These are phyloP conservation scores for Parnassius orleans DNA, from an alignment of 2,888 invertebrate genomes.

Conservation along the genomic window DNA sequence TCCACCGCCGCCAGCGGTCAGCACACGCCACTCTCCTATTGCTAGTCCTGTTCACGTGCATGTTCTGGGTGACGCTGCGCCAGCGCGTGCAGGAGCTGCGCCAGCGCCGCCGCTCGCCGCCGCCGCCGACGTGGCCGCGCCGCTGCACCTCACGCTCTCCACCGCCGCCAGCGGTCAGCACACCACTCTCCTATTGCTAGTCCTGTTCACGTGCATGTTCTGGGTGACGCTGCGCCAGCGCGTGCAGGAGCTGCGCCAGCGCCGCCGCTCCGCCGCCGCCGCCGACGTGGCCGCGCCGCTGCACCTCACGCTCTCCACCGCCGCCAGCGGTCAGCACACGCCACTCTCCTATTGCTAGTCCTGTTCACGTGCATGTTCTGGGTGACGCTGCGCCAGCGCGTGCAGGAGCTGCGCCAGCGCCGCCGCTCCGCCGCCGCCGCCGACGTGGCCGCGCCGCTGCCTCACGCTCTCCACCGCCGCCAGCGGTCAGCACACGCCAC, in stretches of 20 bases:
- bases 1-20: constrained; percentile 84
- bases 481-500: constrained; percentile 59
- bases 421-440: constrained; percentile 84
- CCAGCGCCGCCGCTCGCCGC: constrained; percentile 83
- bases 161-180: constrained; percentile 85
- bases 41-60: constrained; percentile 85
- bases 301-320: constrained; percentile 87
- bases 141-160: constrained; percentile 88
- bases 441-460: constrained; percentile 88
- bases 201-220: constrained; percentile 93
- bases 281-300: constrained; percentile 90
- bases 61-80: constrained; percentile 97
- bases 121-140: constrained; percentile 89
- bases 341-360: too few species aligned
- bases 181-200: constrained; percentile 74
- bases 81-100: constrained; percentile 92
- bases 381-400: constrained; percentile 95
- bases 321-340: constrained; percentile 76
- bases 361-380: constrained; percentile 96
- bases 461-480: constrained; percentile 87
- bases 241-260: constrained; percentile 88
- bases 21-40: background rate
- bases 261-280: constrained; percentile 83
- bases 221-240: constrained; percentile 97
- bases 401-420: constrained; percentile 87